phyloP scores from a whole-genome alignment of 30 jellyfish, hydroid and myxozoan genomes.

The Turritopsis rubra region DNA sequence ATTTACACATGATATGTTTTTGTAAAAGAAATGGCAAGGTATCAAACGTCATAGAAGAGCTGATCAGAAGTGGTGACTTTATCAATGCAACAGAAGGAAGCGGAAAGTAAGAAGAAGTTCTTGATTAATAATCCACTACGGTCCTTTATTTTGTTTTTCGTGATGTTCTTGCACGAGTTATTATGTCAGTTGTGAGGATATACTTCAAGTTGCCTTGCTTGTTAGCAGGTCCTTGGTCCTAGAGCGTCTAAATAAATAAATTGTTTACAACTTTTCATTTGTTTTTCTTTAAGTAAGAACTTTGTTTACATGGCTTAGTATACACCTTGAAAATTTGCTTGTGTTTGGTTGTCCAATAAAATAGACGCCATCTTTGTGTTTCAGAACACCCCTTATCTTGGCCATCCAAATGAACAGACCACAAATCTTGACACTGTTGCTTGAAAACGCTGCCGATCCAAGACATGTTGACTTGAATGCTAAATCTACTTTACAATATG shows the following conservation, averaged over 20 bases:
- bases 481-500: background rate
- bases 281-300: background rate
- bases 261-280: background rate
- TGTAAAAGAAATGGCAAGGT: background rate
- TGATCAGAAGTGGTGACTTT: background rate
- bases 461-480: background rate
- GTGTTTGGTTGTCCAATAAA: background rate
- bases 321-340: background rate
- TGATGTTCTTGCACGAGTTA: background rate
- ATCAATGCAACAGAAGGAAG: conserved; percentile 5
- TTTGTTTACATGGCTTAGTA: background rate
- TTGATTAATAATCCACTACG: background rate
- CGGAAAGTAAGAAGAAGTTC: conserved; percentile 1
- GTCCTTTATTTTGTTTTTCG: background rate
- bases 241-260: background rate
- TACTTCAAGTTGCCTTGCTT: background rate
- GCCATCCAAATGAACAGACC: background rate
- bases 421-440: background rate
- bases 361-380: background rate
- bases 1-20: background rate
- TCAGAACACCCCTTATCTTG: background rate
- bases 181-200: too few species aligned
- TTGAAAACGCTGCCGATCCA: background rate
- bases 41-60: background rate
- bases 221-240: background rate